Evolutionary conservation across 2,113 vertebrate genomes (phyloP), one percentile per base, ranked within the genome.

Genomic region (Panthera tigris): DNA sequence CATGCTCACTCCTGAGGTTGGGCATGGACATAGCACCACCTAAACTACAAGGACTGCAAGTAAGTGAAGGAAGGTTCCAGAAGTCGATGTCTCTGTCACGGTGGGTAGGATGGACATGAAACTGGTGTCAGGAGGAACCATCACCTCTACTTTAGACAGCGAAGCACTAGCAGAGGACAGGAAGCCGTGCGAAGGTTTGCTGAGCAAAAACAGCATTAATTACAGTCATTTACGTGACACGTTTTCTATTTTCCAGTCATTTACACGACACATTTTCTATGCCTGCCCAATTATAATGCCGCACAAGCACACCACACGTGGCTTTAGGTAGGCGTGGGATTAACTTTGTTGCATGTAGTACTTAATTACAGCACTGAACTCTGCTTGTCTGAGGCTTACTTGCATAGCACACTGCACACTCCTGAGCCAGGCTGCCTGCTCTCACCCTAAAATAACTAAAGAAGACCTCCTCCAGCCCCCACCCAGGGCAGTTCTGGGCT

Each of bases 281-380:
- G 66, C 65, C 89, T 89, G 74, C 80, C 74, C 57, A 36, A 10
- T 45, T 39, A 79, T n/a, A 89, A 66, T 1, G 5, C 55, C 0
- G 0, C 23, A 27, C 81, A 31, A 5, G 36, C 0, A 0, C 45
- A 27, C 21, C 15, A 21, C 73, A 7, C 0, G 2, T 3, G 0
- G 73, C 78, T 57, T 41, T 55, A 45, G 23, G 78, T 31, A 48
- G n/a, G 66, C 19, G 83, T 78, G 79, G 50, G 79, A 48, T 6
- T 74, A 57, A 52, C 29, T n/a, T 55, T 45, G 45, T 21, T 71
- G 41, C 21, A 0, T 1, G 16, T 15, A 13, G 33, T 19, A 41
- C 18, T 83, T 91, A n/a, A 86, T 66, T 3, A 45, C 69, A 90
- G 83, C 0, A 0, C 92, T 23, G n/a, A 63, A 19, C 27, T 71